Evolutionary conservation across 2,113 vertebrate genomes (phyloP).

Genomic region (Oenanthe oenanthe): DNA sequence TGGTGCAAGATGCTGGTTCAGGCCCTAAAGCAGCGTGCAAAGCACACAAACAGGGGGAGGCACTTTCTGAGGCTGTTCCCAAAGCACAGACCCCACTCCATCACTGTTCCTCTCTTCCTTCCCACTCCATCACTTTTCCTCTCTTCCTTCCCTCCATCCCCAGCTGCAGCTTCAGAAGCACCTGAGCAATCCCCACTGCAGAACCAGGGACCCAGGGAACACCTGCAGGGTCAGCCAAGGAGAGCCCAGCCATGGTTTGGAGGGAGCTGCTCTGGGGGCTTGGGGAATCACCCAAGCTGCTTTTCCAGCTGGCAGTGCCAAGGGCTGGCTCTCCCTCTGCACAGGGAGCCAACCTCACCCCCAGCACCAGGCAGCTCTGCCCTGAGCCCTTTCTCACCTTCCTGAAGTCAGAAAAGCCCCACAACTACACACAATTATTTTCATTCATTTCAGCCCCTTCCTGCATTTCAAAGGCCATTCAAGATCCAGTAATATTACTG

Average conservation of each 20-base stretch:
- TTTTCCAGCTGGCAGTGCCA: neutral
- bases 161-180: neutral
- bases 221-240: neutral
- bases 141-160: neutral
- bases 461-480: neutral
- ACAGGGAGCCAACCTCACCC: neutral
- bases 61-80: neutral
- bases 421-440: neutral
- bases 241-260: rapidly evolving
- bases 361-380: neutral
- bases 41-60: neutral
- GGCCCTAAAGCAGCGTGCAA: neutral
- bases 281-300: too few species aligned
- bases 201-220: neutral
- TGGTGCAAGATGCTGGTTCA: neutral
- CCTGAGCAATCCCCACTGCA: neutral
- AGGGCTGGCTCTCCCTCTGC: neutral
- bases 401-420: neutral
- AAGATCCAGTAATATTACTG: neutral
- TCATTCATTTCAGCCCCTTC: neutral
- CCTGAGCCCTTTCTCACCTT: neutral
- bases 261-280: neutral
- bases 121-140: neutral
- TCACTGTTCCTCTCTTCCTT: too few species aligned
- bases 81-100: neutral